Evolutionary conservation across 2,797 vertebrate species (phyloP).

Genomic region (Discoglossus pictus): DNA sequence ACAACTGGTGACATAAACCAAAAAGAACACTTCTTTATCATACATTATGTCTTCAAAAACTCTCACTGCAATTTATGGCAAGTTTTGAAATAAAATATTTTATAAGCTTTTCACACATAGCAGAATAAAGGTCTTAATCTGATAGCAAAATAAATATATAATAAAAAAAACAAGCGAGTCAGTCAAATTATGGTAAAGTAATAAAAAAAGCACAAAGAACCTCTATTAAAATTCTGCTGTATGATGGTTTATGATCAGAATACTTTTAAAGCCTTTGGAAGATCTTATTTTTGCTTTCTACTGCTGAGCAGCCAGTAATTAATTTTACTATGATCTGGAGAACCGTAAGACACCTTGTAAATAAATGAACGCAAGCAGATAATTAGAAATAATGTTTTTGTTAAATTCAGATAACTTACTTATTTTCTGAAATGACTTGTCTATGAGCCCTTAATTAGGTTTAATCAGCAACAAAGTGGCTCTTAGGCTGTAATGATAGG

Average conservation of each 20-base stretch:
- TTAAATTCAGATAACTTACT: conserved; percentile 19
- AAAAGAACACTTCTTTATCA: too few relatives aligned
- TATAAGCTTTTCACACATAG: too few relatives aligned
- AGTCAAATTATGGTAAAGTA: background rate
- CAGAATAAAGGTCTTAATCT: too few relatives aligned
- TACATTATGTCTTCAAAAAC: too few relatives aligned
- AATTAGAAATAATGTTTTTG: conserved; percentile 37
- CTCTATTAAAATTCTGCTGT: background rate
- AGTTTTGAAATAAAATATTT: too few relatives aligned
- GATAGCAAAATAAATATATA: background rate
- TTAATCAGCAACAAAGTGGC: conserved; percentile 22
- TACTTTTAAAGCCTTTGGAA: background rate
- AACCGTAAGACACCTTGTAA: conserved; percentile 38
- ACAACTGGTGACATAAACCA: too few relatives aligned
- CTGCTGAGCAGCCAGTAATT: conserved; percentile 27
- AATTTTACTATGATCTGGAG: conserved; percentile 41
- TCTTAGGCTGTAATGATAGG: background rate
- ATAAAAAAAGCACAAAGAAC: background rate
- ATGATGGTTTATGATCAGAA: background rate
- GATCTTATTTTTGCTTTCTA: background rate
- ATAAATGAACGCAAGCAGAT: conserved; percentile 25
- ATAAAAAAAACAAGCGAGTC: background rate
- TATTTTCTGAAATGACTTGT: background rate
- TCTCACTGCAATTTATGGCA: too few relatives aligned
- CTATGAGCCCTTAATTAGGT: conserved; percentile 43